Conservation (phyloP, 2,888 invertebrate species). For the Apodemia duryi region DNA sequence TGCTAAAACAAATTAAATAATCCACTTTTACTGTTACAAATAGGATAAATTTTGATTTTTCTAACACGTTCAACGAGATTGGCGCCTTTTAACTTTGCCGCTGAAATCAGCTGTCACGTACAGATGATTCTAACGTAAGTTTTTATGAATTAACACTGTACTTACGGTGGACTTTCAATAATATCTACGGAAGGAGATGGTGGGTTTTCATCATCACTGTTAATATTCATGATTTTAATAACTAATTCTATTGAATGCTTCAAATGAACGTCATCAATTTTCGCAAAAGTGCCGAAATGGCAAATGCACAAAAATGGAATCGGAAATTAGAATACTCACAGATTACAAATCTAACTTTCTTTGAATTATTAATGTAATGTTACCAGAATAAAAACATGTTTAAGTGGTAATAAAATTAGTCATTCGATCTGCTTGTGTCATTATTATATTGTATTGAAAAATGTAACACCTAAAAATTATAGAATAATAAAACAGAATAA, state of each 20-base stretch:
- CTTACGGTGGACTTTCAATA: conserved; percentile 58
- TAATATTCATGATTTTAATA: conserved; percentile 46
- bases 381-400: not conserved
- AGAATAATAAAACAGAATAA: too few relatives aligned
- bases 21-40: conserved; percentile 17
- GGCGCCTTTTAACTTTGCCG: conserved; percentile 73
- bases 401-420: not conserved
- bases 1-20: conserved; percentile 43
- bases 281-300: conserved; percentile 7
- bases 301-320: conserved; percentile 11
- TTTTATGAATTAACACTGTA: conserved; percentile 33
- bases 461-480: too few relatives aligned
- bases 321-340: not conserved
- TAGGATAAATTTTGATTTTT: conserved; percentile 18
- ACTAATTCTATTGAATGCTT: conserved; percentile 22
- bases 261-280: conserved; percentile 4
- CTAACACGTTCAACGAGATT: conserved; percentile 39
- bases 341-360: not conserved
- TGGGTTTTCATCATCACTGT: conserved; percentile 43
- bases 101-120: conserved; percentile 71
- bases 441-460: too few relatives aligned
- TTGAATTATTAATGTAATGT: not conserved
- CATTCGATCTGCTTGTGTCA: too few relatives aligned
- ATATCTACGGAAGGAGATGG: conserved; percentile 42
- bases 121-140: conserved; percentile 32